Evolutionary conservation across 2,888 invertebrate genomes (phyloP), one percentile per base, ranked within the genome.

Genomic region (Drosophila planitibia): DNA sequence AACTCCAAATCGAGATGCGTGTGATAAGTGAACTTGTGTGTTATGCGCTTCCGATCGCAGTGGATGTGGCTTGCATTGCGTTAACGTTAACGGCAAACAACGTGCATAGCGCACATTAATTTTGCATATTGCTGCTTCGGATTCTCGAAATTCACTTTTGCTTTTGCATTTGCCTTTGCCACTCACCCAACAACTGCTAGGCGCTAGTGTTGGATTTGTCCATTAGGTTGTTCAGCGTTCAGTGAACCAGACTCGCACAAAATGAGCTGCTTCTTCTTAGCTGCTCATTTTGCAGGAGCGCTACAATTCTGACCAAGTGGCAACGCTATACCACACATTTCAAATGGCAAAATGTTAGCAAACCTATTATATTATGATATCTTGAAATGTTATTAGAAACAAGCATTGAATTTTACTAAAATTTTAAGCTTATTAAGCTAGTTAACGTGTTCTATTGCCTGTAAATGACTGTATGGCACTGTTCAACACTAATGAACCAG

Each of bases 181-280:
- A 79, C 81, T 79, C 81, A 55, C 73, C 81, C 81, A 81, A 71
- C 81, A 81, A 81, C 79, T 79, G 77, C 68, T 57, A 63, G 77
- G 73, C 77, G 73, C 65, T 79, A 64, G 77, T 79, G 77, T 70
- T 77, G 76, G 79, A 68, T 73, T 79, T 74, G 74, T 51, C 73
- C 73, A 67, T 78, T 78, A 57, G 49, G 52, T 73, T 47, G 25
- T 47, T 47, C 63, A 78, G 41, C 64, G 63, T 39, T 64, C 44
- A 64, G 62, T 64, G 81, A 76, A 62, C 76, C 52, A 33, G 61
- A 67, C 67, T 58, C 28, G n/a, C 28, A 60, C 62, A 49, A 66
- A 47, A 35, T 72, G 78, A 76, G 32, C 61, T 62, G 51, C 22
- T 44, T 72, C 78, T 41, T 55, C 35, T 28, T 41, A 30, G 28